phyloP scores from a whole-genome alignment of 2,888 invertebrate species.

The Temnothorax unifasciatus region DNA sequence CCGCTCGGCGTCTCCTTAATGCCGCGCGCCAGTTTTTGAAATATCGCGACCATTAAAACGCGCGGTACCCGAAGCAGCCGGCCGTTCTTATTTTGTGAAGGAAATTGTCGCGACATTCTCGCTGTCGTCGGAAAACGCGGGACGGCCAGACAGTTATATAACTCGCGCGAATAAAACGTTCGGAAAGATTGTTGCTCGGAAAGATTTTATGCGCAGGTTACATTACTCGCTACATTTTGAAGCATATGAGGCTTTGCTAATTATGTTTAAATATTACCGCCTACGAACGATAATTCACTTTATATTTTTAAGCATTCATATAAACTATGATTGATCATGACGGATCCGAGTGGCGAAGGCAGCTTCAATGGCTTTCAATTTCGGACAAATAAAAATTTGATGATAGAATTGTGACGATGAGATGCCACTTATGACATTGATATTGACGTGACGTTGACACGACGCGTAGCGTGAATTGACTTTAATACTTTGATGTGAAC shows the following conservation, averaged over 20 bases:
- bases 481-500: slow-evolving; percentile 7
- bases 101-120: background rate
- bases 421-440: slow-evolving; percentile 8
- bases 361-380: slow-evolving; percentile 11
- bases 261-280: background rate
- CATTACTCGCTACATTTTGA: background rate
- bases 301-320: background rate
- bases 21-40: slow-evolving; percentile 31
- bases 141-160: background rate
- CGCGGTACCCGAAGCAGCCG: slow-evolving; percentile 12
- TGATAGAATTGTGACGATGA: slow-evolving; percentile 13
- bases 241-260: background rate
- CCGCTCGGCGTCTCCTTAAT: slow-evolving; percentile 34
- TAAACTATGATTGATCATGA: slow-evolving; percentile 9
- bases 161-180: background rate
- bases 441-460: slow-evolving; percentile 30
- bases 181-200: too few relatives aligned
- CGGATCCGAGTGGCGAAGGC: background rate
- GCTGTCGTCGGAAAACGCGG: background rate
- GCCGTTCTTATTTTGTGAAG: background rate
- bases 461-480: slow-evolving; percentile 18
- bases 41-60: slow-evolving; percentile 37
- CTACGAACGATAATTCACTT: background rate
- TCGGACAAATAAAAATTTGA: slow-evolving; percentile 32
- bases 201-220: background rate